phyloP scores from a whole-genome alignment of 2,888 invertebrate species.

The Diplazon laetatorius region DNA sequence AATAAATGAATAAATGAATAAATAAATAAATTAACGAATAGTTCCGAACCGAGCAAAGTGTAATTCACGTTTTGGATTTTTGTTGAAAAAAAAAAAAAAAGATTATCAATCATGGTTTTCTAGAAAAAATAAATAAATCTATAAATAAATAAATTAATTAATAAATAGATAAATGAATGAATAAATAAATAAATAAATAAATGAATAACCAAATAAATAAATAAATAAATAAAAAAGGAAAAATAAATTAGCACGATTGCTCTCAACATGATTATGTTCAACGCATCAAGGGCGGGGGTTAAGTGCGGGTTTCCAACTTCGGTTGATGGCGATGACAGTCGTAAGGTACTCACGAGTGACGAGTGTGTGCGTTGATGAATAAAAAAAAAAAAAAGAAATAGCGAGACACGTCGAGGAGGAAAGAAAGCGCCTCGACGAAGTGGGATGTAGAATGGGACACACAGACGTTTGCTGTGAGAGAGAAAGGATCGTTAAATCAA shows the following conservation, averaged over 20 bases:
- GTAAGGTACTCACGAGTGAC: constrained; percentile 13
- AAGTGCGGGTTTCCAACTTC: constrained; percentile 7
- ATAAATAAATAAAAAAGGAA: no score
- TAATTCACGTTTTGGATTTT: no score
- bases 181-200: no score
- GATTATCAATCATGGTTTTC: no score
- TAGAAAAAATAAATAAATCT: not conserved
- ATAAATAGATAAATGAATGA: no score
- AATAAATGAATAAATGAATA: no score
- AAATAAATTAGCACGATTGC: not conserved
- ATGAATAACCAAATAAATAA: no score
- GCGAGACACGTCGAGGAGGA: constrained; percentile 42
- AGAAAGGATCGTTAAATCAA: constrained; percentile 75
- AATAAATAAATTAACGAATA: no score
- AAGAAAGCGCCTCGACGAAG: not conserved
- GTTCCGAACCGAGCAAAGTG: no score
- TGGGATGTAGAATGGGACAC: constrained; percentile 35
- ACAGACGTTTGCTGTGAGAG: constrained; percentile 34
- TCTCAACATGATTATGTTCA: not conserved
- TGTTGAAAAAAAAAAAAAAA: no score
- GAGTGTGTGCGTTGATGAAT: not conserved
- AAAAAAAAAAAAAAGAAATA: not conserved
- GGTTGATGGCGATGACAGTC: constrained; percentile 7
- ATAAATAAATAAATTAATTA: no score
- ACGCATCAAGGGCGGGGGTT: not conserved